phyloP scores from a whole-genome alignment of 2,888 invertebrate species.

The Molanna angustata region DNA sequence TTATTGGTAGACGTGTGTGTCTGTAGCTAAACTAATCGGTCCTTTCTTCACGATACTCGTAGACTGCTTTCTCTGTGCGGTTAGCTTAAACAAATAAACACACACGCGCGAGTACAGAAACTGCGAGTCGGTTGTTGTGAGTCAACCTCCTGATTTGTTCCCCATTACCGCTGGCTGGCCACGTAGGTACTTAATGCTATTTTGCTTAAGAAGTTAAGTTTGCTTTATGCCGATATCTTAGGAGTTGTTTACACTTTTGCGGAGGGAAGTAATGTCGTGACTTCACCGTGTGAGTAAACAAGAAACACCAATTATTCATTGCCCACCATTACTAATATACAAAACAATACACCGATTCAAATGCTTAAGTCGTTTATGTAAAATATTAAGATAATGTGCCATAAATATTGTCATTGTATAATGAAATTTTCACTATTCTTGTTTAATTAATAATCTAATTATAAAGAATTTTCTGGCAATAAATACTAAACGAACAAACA shows the following conservation, averaged over 20 bases:
- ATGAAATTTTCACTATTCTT: not conserved
- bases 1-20: constrained; percentile 29
- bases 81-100: too few relatives aligned
- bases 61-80: too few relatives aligned
- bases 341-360: too few relatives aligned
- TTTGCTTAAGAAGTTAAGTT: constrained; percentile 15
- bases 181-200: not conserved
- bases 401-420: too few relatives aligned
- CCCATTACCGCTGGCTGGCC: not conserved
- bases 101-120: not conserved
- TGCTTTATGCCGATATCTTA: constrained; percentile 20
- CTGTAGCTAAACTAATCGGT: constrained; percentile 13
- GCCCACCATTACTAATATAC: too few relatives aligned
- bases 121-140: too few relatives aligned
- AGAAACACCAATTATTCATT: not conserved
- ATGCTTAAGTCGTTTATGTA: too few relatives aligned
- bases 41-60: constrained; percentile 19
- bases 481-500: too few relatives aligned
- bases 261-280: not conserved
- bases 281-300: not conserved
- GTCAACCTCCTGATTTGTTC: constrained; percentile 9
- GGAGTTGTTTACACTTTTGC: too few relatives aligned
- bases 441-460: not conserved
- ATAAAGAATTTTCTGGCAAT: not conserved
- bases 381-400: too few relatives aligned